Conservation (phyloP, 2,113 vertebrate genomes). For the Dicrurus megarhynchus region DNA sequence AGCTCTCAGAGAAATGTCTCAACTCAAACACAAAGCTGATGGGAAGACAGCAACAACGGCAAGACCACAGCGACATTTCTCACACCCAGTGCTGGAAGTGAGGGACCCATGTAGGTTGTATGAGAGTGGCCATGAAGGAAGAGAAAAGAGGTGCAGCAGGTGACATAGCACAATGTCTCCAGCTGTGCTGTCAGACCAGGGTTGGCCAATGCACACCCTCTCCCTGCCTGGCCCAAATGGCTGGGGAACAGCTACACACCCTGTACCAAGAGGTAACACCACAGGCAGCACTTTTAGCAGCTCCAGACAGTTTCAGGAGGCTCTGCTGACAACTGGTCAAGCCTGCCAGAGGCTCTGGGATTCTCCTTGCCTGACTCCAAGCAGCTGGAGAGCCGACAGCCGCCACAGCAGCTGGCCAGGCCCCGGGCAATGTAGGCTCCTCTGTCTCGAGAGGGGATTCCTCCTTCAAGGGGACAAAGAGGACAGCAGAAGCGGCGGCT, state of each 20-base stretch:
- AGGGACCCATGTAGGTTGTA: background rate
- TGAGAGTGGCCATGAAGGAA: background rate
- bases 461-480: conserved; percentile 58
- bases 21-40: background rate
- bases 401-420: background rate
- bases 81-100: background rate
- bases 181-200: background rate
- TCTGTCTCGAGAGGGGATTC: conserved; percentile 20
- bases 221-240: background rate
- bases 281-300: background rate
- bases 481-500: background rate
- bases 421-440: conserved; percentile 20
- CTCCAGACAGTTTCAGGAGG: background rate
- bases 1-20: background rate
- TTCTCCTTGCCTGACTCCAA: background rate
- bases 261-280: background rate
- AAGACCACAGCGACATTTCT: background rate
- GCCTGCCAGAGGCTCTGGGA: background rate
- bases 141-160: background rate
- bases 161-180: accelerated
- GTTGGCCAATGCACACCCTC: background rate
- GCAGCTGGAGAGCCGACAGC: background rate
- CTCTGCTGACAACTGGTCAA: background rate
- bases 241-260: background rate
- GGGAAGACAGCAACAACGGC: background rate